Conservation (phyloP, 2,113 vertebrate genomes). For the Lota lota region DNA sequence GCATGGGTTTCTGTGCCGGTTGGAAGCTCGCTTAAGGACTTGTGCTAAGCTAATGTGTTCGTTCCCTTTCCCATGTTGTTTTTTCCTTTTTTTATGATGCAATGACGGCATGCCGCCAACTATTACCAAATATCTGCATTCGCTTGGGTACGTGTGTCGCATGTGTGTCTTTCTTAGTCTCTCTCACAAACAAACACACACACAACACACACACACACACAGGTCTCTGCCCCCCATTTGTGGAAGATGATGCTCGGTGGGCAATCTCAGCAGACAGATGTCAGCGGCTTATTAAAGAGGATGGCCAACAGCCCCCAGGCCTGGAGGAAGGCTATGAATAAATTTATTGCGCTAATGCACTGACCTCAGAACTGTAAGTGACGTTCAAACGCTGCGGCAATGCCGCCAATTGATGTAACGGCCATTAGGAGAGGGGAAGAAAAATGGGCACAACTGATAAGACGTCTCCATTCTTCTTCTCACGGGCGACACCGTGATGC, state of each 20-base stretch:
- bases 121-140: slow-evolving; percentile 1
- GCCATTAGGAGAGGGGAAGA: slow-evolving; percentile 35
- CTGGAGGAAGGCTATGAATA: slow-evolving; percentile 65
- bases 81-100: slow-evolving; percentile 14
- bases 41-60: slow-evolving; percentile 45
- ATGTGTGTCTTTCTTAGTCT: neutral
- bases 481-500: neutral
- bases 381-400: slow-evolving; percentile 46
- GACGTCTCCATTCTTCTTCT: slow-evolving; percentile 23
- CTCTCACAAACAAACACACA: slow-evolving; percentile 5
- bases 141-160: slow-evolving; percentile 3
- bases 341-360: slow-evolving; percentile 66
- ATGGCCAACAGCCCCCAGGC: slow-evolving; percentile 32
- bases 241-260: slow-evolving; percentile 42
- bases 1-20: slow-evolving; percentile 24
- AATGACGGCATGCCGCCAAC: slow-evolving; percentile 39
- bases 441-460: slow-evolving; percentile 4
- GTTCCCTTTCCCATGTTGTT: slow-evolving; percentile 18
- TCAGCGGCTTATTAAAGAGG: slow-evolving; percentile 63
- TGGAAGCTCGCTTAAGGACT: slow-evolving; percentile 39
- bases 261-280: slow-evolving; percentile 57
- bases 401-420: slow-evolving; percentile 45
- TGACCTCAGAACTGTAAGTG: slow-evolving; percentile 66
- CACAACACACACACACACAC: slow-evolving; percentile 20
- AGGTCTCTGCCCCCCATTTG: slow-evolving; percentile 52